phyloP scores from a whole-genome alignment of 2,797 vertebrate species.

The Hippocampus kuda region DNA sequence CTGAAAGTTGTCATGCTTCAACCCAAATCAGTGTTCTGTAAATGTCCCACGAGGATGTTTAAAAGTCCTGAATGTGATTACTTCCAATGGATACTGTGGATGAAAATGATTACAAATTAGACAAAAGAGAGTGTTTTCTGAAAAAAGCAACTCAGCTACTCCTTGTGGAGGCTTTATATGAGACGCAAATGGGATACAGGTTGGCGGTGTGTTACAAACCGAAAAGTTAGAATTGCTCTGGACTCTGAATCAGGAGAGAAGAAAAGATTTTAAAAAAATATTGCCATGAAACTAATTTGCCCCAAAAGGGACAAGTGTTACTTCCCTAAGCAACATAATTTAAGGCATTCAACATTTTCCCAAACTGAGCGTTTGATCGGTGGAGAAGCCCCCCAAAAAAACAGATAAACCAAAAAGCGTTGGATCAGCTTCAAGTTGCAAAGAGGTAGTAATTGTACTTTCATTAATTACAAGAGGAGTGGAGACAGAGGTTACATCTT shows the following conservation, averaged over 20 bases:
- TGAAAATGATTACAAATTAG: not conserved
- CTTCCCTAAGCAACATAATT: not conserved
- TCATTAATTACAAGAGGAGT: slow-evolving; percentile 25
- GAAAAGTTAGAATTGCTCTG: not conserved
- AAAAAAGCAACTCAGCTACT: not conserved
- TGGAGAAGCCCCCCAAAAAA: too few relatives aligned
- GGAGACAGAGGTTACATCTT: not conserved
- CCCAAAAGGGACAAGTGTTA: not conserved
- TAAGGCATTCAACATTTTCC: not conserved
- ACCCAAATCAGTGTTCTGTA: not conserved
- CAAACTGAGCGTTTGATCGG: not conserved
- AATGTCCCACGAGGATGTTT: not conserved
- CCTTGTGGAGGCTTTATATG: not conserved
- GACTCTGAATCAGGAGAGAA: not conserved
- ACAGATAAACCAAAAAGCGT: too few relatives aligned
- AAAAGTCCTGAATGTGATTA: not conserved
- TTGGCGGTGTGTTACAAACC: too few relatives aligned
- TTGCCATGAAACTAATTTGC: not conserved
- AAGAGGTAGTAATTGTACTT: slow-evolving; percentile 12
- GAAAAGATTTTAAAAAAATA: not conserved
- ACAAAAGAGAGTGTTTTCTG: too few relatives aligned
- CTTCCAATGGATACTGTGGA: not conserved
- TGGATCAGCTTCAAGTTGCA: not conserved
- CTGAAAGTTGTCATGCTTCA: not conserved
- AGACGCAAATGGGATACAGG: too few relatives aligned